These are phyloP conservation scores for Dynastes grantii DNA, from an alignment of 2,888 invertebrate genomes.

Conservation along the genomic window DNA sequence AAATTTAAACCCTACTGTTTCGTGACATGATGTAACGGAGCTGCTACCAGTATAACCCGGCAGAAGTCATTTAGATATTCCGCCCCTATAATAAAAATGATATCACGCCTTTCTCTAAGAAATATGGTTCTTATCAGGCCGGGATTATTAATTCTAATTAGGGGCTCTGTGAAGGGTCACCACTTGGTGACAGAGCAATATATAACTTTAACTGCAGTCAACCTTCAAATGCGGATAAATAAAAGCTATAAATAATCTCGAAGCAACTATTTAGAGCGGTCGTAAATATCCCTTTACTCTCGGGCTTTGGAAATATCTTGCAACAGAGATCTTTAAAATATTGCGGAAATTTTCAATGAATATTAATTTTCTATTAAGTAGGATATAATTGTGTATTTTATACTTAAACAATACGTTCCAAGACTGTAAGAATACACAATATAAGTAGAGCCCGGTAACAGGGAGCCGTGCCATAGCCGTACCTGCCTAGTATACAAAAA, in stretches of 20 bases:
- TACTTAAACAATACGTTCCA: too few relatives aligned
- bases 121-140: conserved; percentile 40
- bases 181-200: conserved; percentile 38
- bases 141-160: conserved; percentile 46
- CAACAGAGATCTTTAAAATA: too few relatives aligned
- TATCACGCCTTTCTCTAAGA: conserved; percentile 34
- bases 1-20: conserved; percentile 13
- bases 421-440: too few relatives aligned
- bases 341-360: too few relatives aligned
- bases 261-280: background rate
- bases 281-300: conserved; percentile 2
- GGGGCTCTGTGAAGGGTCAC: conserved; percentile 23
- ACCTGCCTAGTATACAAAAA: too few relatives aligned
- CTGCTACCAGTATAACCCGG: conserved; percentile 15
- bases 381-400: too few relatives aligned
- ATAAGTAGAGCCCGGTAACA: too few relatives aligned
- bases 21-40: background rate
- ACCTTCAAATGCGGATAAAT: conserved; percentile 11
- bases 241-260: conserved; percentile 6
- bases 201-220: conserved; percentile 17
- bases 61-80: conserved; percentile 38
- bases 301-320: background rate
- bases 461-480: too few relatives aligned
- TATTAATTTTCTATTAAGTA: too few relatives aligned
- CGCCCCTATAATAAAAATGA: conserved; percentile 46